Evolutionary conservation across 1,140 invertebrate species (phyloP).

Genomic region (Trinorchestia longiramus): DNA sequence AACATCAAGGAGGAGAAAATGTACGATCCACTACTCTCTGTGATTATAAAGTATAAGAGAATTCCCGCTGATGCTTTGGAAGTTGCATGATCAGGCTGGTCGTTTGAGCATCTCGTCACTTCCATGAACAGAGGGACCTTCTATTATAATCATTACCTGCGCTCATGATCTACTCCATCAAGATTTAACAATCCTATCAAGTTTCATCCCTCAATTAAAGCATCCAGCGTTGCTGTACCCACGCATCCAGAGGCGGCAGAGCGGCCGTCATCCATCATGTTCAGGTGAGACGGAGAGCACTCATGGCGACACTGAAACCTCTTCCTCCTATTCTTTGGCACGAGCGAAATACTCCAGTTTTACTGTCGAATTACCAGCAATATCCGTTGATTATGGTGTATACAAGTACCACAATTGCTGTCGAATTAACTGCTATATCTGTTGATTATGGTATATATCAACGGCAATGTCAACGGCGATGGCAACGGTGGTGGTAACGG

Average conservation of each 20-base stretch:
- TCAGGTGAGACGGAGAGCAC: not conserved
- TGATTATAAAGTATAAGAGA: not conserved
- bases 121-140: not conserved
- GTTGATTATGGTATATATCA: too few species aligned
- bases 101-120: not conserved
- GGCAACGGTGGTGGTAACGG: too few species aligned
- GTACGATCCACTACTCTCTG: not conserved
- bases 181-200: conserved; percentile 8
- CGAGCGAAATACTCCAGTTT: too few species aligned
- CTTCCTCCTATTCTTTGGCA: too few species aligned
- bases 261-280: not conserved
- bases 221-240: not conserved
- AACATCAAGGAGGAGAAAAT: not conserved
- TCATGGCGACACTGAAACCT: not conserved
- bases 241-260: not conserved
- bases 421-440: too few species aligned
- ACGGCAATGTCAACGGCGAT: too few species aligned
- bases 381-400: too few species aligned
- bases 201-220: not conserved
- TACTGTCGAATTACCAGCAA: too few species aligned
- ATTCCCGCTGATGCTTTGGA: not conserved
- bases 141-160: not conserved
- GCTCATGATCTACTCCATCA: conserved; percentile 2
- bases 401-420: too few species aligned
- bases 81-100: not conserved